Evolutionary conservation across 2,797 vertebrate species (phyloP).

Genomic region (Tenualosa ilisha): DNA sequence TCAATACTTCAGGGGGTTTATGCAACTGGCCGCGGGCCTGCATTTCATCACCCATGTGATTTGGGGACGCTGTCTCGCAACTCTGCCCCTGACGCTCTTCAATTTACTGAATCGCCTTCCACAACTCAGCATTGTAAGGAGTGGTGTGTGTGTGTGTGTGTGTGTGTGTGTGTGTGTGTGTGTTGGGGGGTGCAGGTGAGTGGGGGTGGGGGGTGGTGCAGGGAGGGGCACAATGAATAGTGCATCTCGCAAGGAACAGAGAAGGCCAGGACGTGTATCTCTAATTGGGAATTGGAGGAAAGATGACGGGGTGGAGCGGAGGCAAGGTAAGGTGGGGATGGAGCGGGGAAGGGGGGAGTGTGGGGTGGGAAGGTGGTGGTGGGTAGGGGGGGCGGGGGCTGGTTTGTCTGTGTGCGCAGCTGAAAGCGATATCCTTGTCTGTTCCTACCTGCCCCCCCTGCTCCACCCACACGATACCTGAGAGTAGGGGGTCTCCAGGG

Average conservation of each 20-base stretch:
- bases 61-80: background rate
- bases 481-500: constrained; percentile 82
- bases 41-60: constrained; percentile 36
- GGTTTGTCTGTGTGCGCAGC: constrained; percentile 29
- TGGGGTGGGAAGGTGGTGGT: background rate
- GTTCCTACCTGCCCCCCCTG: constrained; percentile 77
- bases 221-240: constrained; percentile 49
- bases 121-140: constrained; percentile 62
- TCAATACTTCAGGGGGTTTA: constrained; percentile 32
- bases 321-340: background rate
- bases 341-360: background rate
- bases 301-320: constrained; percentile 8
- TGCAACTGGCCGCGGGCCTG: constrained; percentile 27
- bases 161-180: no score
- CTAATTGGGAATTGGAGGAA: constrained; percentile 64
- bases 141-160: no score
- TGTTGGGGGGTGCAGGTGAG: background rate
- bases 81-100: constrained; percentile 41
- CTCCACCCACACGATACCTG: constrained; percentile 81
- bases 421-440: constrained; percentile 86
- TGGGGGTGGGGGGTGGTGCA: constrained; percentile 44
- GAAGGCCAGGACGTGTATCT: constrained; percentile 67
- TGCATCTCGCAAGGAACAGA: constrained; percentile 54
- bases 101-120: constrained; percentile 64
- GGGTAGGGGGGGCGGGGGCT: background rate